phyloP scores from a whole-genome alignment of 2,113 vertebrate species.

The Engraulis encrasicolus region DNA sequence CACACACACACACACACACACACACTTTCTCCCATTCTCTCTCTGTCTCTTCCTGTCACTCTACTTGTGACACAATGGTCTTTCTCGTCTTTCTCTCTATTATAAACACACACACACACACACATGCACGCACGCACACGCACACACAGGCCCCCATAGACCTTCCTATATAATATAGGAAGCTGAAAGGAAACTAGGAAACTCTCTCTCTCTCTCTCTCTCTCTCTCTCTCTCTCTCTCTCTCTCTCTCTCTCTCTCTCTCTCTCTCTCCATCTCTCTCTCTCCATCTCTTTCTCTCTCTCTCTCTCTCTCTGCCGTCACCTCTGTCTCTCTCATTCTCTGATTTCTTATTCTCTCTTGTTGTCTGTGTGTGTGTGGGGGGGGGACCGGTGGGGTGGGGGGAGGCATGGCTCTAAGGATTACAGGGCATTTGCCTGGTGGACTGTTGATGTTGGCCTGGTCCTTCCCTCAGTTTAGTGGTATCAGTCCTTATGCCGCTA shows the following conservation, averaged over 20 bases:
- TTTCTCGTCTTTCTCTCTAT: slow-evolving; percentile 14
- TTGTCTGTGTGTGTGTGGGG: not conserved
- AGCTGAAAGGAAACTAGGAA: not conserved
- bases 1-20: slow-evolving; percentile 33
- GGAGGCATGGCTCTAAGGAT: too few relatives aligned
- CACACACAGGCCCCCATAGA: slow-evolving; percentile 20
- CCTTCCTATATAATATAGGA: slow-evolving; percentile 42
- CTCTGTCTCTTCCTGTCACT: slow-evolving; percentile 65
- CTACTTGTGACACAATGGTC: slow-evolving; percentile 35
- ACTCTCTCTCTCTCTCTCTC: too few relatives aligned
- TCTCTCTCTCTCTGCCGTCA: not conserved
- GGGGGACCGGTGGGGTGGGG: not conserved
- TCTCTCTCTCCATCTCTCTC: not conserved
- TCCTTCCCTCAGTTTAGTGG: too few relatives aligned
- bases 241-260: not conserved
- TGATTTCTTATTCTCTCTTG: too few relatives aligned
- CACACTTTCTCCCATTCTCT: slow-evolving; percentile 40
- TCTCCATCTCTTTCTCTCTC: not conserved
- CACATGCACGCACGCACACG: slow-evolving; percentile 31
- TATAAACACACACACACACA: not conserved
- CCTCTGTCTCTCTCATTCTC: not conserved
- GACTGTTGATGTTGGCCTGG: too few relatives aligned
- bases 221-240: not conserved
- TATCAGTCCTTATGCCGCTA: too few relatives aligned
- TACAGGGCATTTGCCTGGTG: too few relatives aligned